phyloP scores from a whole-genome alignment of 2,113 vertebrate genomes.

The Oncorhynchus masou region DNA sequence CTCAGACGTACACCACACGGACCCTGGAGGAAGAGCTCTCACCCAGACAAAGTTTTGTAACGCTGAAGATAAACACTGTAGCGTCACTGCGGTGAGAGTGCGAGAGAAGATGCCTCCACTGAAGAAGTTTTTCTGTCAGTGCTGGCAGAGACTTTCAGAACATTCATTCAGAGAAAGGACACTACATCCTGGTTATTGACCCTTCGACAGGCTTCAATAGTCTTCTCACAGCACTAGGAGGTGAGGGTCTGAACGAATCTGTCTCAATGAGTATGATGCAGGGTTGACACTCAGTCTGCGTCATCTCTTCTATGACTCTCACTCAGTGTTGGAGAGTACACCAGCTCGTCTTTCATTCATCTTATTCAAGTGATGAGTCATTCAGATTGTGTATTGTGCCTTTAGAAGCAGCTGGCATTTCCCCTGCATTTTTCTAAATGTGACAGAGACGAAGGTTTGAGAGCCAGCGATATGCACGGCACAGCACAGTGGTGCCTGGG shows the following conservation, averaged over 20 bases:
- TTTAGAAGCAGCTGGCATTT: conserved; percentile 34
- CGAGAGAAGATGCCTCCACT: conserved; percentile 13
- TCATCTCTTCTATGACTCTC: conserved; percentile 51
- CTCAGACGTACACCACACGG: conserved; percentile 6
- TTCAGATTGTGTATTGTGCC: conserved; percentile 36
- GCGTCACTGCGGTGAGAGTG: conserved; percentile 29
- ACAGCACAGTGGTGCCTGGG: not conserved
- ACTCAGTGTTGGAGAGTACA: conserved; percentile 24
- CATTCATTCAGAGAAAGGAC: conserved; percentile 5
- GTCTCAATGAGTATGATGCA: not conserved
- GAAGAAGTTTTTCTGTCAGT: conserved; percentile 2
- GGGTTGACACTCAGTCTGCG: conserved; percentile 44
- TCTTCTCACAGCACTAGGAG: conserved; percentile 26
- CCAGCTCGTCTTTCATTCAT: conserved; percentile 26
- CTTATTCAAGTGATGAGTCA: conserved; percentile 39
- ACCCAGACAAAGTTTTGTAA: conserved; percentile 26
- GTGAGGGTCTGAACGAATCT: conserved; percentile 1
- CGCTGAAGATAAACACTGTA: conserved; percentile 15
- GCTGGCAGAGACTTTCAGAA: conserved; percentile 21
- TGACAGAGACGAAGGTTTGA: conserved; percentile 27
- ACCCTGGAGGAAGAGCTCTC: conserved; percentile 21
- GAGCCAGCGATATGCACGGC: conserved; percentile 8
- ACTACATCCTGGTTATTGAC: not conserved
- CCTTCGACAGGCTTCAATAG: conserved; percentile 5
- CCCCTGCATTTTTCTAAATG: conserved; percentile 30